Evolutionary conservation across 2,888 invertebrate species (phyloP).

Genomic region (Drosophila engyochracea): DNA sequence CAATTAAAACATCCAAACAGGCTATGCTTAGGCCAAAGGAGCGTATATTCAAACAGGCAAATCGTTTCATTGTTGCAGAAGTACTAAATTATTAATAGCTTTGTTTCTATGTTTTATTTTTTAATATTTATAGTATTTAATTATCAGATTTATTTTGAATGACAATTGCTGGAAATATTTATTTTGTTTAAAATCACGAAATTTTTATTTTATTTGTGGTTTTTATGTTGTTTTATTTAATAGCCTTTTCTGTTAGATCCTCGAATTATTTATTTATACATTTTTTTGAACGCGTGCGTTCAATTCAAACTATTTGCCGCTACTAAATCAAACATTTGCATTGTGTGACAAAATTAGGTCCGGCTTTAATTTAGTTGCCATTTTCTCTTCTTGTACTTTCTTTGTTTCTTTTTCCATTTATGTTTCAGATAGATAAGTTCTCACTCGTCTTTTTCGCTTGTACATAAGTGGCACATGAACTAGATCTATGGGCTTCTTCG

Average conservation of each 20-base stretch:
- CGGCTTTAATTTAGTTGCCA: slow-evolving; percentile 49
- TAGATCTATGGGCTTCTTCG: slow-evolving; percentile 63
- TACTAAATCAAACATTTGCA: slow-evolving; percentile 56
- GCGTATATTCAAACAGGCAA: slow-evolving; percentile 78
- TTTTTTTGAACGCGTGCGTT: slow-evolving; percentile 48
- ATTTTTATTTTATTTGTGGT: neutral
- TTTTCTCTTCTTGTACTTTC: slow-evolving; percentile 24
- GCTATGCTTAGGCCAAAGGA: slow-evolving; percentile 77
- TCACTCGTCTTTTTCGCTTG: neutral
- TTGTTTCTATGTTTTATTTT: neutral
- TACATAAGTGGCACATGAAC: slow-evolving; percentile 43
- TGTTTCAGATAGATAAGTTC: slow-evolving; percentile 34
- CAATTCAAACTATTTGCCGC: slow-evolving; percentile 50
- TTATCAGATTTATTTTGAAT: neutral
- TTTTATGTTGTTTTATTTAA: neutral
- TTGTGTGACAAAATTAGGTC: slow-evolving; percentile 48
- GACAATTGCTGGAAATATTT: neutral
- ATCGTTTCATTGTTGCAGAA: slow-evolving; percentile 73
- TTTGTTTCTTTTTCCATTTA: neutral
- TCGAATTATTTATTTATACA: slow-evolving; percentile 1
- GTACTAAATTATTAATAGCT: neutral
- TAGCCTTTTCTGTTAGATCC: slow-evolving; percentile 14
- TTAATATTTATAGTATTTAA: neutral
- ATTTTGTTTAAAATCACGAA: neutral
- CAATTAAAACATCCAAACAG: slow-evolving; percentile 72